Evolutionary conservation across 2,113 vertebrate species (phyloP).

Genomic region (Bolborhynchus lineola): DNA sequence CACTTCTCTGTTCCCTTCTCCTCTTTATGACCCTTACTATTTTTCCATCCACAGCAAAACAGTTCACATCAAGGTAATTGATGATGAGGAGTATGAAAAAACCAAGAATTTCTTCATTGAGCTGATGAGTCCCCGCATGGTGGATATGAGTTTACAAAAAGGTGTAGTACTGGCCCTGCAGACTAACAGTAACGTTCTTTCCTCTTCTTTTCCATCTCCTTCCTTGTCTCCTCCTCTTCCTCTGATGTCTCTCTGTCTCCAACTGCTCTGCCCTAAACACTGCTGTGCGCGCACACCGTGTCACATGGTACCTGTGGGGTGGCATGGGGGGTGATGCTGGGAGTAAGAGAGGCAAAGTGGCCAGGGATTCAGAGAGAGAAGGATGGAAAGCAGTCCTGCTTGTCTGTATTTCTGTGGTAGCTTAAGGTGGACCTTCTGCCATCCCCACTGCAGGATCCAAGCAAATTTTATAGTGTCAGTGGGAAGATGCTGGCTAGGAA

Average conservation of each 20-base stretch:
- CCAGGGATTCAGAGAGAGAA: neutral
- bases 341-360: neutral
- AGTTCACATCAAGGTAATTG: slow-evolving; percentile 87
- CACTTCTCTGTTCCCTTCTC: slow-evolving; percentile 50
- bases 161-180: slow-evolving; percentile 83
- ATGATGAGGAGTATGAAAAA: slow-evolving; percentile 87
- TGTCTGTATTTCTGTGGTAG: neutral
- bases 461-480: neutral
- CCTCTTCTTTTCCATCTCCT: slow-evolving; percentile 57
- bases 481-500: neutral
- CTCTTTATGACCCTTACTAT: slow-evolving; percentile 79
- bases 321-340: neutral
- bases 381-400: neutral
- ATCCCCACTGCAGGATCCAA: neutral
- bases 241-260: slow-evolving; percentile 47
- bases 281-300: slow-evolving; percentile 63
- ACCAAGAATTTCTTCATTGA: slow-evolving; percentile 88
- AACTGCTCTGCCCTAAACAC: slow-evolving; percentile 60
- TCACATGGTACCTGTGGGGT: slow-evolving; percentile 71
- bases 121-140: slow-evolving; percentile 82
- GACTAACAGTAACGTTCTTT: slow-evolving; percentile 73
- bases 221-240: slow-evolving; percentile 26
- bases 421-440: neutral
- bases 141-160: slow-evolving; percentile 89
- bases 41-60: slow-evolving; percentile 85